Evolutionary conservation across 2,888 invertebrate species (phyloP).

Genomic region (Cataglyphis livida): DNA sequence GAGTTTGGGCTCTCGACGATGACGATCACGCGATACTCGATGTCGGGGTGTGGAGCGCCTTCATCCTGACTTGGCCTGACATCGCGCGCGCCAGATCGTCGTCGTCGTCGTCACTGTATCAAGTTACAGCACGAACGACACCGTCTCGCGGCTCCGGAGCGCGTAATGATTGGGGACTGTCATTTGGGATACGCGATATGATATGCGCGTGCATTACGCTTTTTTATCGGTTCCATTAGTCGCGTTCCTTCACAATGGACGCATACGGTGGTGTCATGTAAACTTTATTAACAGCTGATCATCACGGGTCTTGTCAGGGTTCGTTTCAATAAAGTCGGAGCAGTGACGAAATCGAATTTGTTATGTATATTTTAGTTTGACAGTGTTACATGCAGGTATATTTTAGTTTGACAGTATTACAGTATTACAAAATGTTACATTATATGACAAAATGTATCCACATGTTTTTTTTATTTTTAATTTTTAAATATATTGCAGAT

Average conservation of each 20-base stretch:
- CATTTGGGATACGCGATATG: conserved; percentile 17
- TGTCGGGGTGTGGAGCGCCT: conserved; percentile 35
- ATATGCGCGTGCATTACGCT: conserved; percentile 2
- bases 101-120: conserved; percentile 70
- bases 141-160: conserved; percentile 9
- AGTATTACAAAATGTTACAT: neutral
- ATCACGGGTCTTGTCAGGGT: neutral
- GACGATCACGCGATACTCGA: conserved; percentile 14
- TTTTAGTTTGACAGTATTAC: neutral
- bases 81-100: conserved; percentile 6
- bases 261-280: neutral
- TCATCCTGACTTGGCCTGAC: neutral
- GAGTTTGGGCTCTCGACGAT: conserved; percentile 83
- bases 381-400: neutral
- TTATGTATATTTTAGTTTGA: neutral
- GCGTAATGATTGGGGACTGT: conserved; percentile 34
- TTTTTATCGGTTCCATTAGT: neutral
- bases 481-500: neutral
- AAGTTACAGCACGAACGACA: conserved; percentile 70
- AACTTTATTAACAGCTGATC: conserved; percentile 25
- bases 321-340: neutral
- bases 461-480: neutral
- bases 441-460: neutral
- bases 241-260: neutral
- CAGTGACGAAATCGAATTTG: neutral